These are phyloP conservation scores for Phyllopteryx taeniolatus DNA, from an alignment of 2,113 vertebrate species.

Conservation along the genomic window DNA sequence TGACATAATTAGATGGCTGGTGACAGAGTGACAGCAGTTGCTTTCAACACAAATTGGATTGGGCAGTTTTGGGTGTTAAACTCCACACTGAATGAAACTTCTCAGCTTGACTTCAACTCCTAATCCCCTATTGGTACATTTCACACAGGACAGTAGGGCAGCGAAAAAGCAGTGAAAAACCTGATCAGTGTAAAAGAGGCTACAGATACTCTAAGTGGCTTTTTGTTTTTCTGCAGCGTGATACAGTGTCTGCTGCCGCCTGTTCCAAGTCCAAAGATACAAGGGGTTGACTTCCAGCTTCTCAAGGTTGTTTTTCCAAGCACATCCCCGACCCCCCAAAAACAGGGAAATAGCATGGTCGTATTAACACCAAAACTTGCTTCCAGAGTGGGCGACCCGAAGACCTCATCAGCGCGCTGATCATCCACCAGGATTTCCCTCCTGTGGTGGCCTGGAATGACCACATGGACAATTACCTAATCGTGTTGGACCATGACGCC, in stretches of 20 bases:
- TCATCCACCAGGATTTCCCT: constrained; percentile 78
- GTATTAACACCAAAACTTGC: background rate
- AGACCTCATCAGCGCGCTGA: constrained; percentile 77
- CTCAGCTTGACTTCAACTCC: too few species aligned
- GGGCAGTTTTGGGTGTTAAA: too few species aligned
- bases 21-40: too few species aligned
- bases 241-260: constrained; percentile 83
- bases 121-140: background rate
- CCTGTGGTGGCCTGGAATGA: constrained; percentile 74
- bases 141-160: too few species aligned
- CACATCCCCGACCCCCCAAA: too few species aligned
- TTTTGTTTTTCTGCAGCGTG: constrained; percentile 70
- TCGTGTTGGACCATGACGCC: constrained; percentile 78
- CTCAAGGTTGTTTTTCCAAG: constrained; percentile 74
- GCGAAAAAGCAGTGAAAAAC: too few species aligned
- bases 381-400: constrained; percentile 79
- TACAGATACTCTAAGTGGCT: too few species aligned
- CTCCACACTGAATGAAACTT: too few species aligned
- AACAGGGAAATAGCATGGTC: background rate
- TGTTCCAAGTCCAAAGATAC: constrained; percentile 90
- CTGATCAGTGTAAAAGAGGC: too few species aligned
- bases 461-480: constrained; percentile 78
- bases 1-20: too few species aligned
- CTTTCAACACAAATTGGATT: too few species aligned
- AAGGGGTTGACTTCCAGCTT: constrained; percentile 81